Percentiles rank a stretch among this genome's conserved stretches.
Conservation (phyloP, 2,113 vertebrate species). For the Paracyprichromis sp. region DNA sequence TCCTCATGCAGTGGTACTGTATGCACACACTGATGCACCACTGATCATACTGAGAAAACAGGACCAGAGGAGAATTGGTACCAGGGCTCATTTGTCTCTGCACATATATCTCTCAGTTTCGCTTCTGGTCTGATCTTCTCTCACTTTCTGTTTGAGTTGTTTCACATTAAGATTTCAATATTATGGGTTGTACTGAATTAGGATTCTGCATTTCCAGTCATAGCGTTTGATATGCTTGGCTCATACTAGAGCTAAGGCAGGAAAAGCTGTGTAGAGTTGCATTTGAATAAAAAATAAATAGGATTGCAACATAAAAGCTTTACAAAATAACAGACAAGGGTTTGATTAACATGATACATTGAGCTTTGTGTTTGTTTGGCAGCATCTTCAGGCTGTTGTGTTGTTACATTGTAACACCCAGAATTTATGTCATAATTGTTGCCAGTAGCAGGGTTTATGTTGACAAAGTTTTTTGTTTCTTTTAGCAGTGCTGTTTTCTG, state of each 20-base stretch:
- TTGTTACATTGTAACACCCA: not conserved
- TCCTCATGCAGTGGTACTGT: not conserved
- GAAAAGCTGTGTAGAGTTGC: not conserved
- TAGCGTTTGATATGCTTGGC: not conserved
- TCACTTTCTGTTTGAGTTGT: not conserved
- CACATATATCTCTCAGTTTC: not conserved
- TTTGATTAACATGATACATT: slow-evolving; percentile 17
- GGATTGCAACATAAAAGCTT: not conserved
- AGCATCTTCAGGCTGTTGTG: not conserved
- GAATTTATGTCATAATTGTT: not conserved
- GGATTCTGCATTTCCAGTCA: not conserved
- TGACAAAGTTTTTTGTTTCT: not conserved
- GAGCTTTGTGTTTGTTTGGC: slow-evolving; percentile 8
- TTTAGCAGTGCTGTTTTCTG: not conserved
- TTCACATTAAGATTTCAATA: not conserved
- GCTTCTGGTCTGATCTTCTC: not conserved
- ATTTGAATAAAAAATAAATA: not conserved
- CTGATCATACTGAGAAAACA: slow-evolving; percentile 32
- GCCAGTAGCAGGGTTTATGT: not conserved
- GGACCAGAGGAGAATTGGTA: not conserved
- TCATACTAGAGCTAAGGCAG: not conserved
- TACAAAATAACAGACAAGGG: not conserved
- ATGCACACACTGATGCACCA: not conserved
- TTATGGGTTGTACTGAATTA: not conserved
- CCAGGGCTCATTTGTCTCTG: not conserved